Conservation (phyloP, 2,797 vertebrate species). For the Cyprinella venusta region DNA sequence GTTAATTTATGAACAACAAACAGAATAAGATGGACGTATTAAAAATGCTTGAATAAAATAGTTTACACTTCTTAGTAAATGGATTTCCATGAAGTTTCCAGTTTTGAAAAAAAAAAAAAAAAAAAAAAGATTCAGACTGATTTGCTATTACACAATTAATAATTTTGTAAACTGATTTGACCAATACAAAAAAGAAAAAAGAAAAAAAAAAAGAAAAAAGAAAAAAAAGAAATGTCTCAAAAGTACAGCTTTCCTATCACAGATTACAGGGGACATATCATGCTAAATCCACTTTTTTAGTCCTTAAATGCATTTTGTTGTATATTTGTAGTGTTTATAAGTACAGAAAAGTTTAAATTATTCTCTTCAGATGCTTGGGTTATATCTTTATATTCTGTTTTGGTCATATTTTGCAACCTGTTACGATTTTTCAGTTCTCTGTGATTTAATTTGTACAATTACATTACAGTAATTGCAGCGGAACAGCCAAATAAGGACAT, state of each 20-base stretch:
- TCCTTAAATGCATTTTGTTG: too few species aligned
- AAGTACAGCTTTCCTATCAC: not conserved
- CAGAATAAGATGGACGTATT: not conserved
- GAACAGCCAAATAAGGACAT: too few species aligned
- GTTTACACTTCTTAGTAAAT: not conserved
- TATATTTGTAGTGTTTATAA: too few species aligned
- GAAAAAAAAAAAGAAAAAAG: not conserved
- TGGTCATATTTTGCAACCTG: too few species aligned
- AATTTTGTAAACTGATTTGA: not conserved
- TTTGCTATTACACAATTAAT: not conserved
- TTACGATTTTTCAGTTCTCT: too few species aligned
- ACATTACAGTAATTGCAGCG: too few species aligned
- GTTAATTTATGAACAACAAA: not conserved
- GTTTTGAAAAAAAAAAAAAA: not conserved
- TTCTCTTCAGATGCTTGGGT: too few species aligned
- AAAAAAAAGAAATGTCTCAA: not conserved
- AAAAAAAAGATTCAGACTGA: not conserved
- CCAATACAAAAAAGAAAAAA: not conserved
- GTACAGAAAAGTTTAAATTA: too few species aligned
- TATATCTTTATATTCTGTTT: too few species aligned
- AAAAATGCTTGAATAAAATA: not conserved
- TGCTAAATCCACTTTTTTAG: too few species aligned
- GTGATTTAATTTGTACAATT: too few species aligned
- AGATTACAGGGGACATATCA: not conserved
- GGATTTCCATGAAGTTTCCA: not conserved